Percentiles rank a stretch among this genome's conserved stretches.
These are phyloP conservation scores for Bombus huntii DNA, from an alignment of 1,140 invertebrate genomes.

Conservation along the genomic window DNA sequence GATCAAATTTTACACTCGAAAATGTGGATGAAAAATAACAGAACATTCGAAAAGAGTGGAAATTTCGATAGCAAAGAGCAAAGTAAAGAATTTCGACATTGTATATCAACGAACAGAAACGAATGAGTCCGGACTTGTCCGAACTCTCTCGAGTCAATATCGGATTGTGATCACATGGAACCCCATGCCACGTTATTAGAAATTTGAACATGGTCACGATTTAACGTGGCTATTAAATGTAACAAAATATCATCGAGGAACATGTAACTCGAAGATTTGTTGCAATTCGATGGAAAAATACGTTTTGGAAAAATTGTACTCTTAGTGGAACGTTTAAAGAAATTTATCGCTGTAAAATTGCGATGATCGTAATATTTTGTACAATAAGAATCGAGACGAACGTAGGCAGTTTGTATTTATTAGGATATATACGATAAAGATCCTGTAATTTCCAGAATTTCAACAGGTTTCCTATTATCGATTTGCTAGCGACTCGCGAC, in stretches of 20 bases:
- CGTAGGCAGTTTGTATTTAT: too few relatives aligned
- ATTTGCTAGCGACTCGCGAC: neutral
- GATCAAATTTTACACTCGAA: too few relatives aligned
- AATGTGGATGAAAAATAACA: neutral
- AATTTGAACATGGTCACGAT: neutral
- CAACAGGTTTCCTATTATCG: neutral
- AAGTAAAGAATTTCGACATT: constrained; percentile 30
- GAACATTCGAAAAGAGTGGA: neutral
- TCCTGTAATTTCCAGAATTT: neutral
- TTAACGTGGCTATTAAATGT: neutral
- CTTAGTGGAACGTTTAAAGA: neutral
- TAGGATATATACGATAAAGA: accelerated
- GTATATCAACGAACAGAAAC: constrained; percentile 61
- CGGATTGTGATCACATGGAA: constrained; percentile 32
- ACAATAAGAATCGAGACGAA: neutral
- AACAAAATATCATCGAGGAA: neutral
- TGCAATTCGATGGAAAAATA: neutral
- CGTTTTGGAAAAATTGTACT: too few relatives aligned
- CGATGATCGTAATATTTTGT: accelerated
- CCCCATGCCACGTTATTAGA: constrained; percentile 31
- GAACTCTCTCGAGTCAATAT: constrained; percentile 41
- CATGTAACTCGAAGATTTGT: neutral
- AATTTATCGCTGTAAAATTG: neutral
- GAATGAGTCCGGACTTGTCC: constrained; percentile 57
- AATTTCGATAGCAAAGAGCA: constrained; percentile 27